phyloP scores from a whole-genome alignment of 2,888 invertebrate genomes.

The Caenorhabditis sp. region DNA sequence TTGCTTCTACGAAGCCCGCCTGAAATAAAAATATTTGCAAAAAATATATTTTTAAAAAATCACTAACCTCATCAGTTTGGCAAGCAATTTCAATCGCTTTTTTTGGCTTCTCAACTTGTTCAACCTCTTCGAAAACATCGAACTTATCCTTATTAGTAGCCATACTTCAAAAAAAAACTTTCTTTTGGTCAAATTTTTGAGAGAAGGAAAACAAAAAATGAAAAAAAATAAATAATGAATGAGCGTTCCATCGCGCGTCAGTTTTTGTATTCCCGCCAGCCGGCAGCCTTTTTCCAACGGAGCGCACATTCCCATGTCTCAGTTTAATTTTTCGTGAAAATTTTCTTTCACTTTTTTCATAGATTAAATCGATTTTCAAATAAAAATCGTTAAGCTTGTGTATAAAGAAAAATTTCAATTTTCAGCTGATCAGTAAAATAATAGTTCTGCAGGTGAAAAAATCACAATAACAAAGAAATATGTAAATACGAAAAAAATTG shows the following conservation, averaged over 20 bases:
- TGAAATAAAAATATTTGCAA: background rate
- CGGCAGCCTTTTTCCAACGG: constrained; percentile 1
- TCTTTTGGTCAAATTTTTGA: too few species aligned
- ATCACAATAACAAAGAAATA: too few species aligned
- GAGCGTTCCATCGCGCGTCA: constrained; percentile 1
- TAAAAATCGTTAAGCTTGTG: too few species aligned
- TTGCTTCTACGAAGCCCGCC: constrained; percentile 12
- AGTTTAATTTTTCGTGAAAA: background rate
- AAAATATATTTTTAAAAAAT: background rate
- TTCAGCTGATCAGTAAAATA: too few species aligned
- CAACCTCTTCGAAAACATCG: constrained; percentile 17
- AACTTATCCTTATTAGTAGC: constrained; percentile 11
- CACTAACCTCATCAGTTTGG: constrained; percentile 26
- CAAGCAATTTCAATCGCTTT: constrained; percentile 12
- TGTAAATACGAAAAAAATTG: too few species aligned
- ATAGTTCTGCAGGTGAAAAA: too few species aligned
- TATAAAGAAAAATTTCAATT: too few species aligned
- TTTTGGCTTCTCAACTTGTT: background rate
- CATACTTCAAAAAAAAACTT: background rate
- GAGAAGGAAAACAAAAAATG: too few species aligned
- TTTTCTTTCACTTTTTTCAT: too few species aligned
- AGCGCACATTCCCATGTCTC: constrained; percentile 15
- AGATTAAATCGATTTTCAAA: too few species aligned
- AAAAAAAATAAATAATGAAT: background rate
- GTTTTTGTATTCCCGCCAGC: constrained; percentile 20